Evolutionary conservation across 2,113 vertebrate species (phyloP).

Genomic region (Natator depressus): DNA sequence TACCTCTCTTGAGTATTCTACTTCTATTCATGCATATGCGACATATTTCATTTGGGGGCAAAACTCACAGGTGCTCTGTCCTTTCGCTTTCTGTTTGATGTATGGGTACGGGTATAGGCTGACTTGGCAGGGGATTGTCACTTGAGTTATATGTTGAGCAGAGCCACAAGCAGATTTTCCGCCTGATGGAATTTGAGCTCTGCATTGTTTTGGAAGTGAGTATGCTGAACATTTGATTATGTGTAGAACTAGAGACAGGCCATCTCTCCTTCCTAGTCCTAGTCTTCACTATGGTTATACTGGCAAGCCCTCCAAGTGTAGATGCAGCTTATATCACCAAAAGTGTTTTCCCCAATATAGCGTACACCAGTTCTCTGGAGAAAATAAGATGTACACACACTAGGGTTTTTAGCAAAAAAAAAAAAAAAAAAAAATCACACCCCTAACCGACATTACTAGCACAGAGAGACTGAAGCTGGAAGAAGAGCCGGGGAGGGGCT

Average conservation of each 20-base stretch:
- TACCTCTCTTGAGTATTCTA: neutral
- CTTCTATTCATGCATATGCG: accelerated
- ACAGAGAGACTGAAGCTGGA: neutral
- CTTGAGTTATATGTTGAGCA: neutral
- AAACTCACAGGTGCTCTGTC: neutral
- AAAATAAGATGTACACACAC: neutral
- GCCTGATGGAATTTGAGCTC: neutral
- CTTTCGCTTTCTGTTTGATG: neutral
- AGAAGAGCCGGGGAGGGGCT: neutral
- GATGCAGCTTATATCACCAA: neutral
- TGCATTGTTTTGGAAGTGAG: neutral
- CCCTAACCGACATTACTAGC: neutral
- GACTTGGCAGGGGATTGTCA: neutral
- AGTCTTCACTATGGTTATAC: neutral
- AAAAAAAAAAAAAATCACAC: neutral
- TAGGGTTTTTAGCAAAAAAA: neutral
- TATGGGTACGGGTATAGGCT: neutral
- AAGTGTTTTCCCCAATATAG: too few species aligned
- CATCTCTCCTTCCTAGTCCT: neutral
- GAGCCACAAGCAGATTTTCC: neutral
- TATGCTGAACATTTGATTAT: neutral
- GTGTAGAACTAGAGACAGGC: neutral
- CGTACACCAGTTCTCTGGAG: neutral
- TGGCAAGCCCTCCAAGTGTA: neutral
- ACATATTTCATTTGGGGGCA: neutral